Conservation (phyloP, 2,113 vertebrate species). For the Mesocricetus auratus region DNA sequence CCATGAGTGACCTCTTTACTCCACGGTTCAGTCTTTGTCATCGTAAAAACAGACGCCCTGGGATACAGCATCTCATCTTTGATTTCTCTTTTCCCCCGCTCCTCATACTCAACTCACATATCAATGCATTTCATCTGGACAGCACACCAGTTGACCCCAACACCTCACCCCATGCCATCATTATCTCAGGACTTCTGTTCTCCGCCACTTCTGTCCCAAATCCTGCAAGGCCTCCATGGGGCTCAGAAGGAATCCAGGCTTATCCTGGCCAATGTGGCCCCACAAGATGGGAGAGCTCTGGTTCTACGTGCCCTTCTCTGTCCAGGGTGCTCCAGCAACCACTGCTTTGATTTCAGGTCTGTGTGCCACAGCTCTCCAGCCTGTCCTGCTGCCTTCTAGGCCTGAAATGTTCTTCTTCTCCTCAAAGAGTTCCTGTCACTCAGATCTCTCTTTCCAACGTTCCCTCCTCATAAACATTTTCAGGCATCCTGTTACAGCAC, state of each 20-base stretch:
- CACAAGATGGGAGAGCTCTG: background rate
- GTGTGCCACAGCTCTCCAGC: background rate
- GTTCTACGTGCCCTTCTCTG: background rate
- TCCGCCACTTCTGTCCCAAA: background rate
- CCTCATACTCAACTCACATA: background rate
- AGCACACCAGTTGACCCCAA: background rate
- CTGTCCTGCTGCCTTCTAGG: background rate
- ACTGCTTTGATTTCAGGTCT: background rate
- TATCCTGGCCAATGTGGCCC: background rate
- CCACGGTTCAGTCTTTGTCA: background rate
- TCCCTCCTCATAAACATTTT: background rate
- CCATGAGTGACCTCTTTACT: background rate
- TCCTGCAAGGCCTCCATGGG: background rate
- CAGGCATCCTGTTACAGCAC: background rate
- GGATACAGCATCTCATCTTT: background rate
- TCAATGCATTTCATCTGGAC: background rate
- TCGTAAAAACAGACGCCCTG: background rate
- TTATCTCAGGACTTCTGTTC: background rate
- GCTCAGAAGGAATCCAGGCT: slow-evolving; percentile 6
- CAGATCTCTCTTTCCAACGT: background rate
- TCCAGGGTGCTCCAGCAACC: background rate
- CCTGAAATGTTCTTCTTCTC: background rate
- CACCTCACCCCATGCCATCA: no score
- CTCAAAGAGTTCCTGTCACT: background rate
- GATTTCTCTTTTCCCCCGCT: background rate